These are phyloP conservation scores for Patella caerulea DNA, from an alignment of 2,888 invertebrate genomes.

Conservation along the genomic window DNA sequence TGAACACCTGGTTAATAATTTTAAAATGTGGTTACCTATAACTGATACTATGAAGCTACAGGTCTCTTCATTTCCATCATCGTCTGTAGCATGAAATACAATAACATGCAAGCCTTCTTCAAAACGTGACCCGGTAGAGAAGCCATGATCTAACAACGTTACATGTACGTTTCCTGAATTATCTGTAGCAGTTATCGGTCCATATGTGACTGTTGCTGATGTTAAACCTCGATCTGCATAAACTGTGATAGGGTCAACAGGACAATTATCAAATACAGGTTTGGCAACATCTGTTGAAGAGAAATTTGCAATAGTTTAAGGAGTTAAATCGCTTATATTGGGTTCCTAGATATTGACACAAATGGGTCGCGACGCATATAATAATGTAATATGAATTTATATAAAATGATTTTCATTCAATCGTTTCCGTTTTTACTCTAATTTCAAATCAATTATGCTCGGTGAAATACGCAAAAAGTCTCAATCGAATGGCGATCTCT, in stretches of 20 bases:
- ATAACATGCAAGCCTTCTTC: not conserved
- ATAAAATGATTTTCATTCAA: too few relatives aligned
- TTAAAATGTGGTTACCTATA: not conserved
- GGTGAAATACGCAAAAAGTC: too few relatives aligned
- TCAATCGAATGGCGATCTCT: too few relatives aligned
- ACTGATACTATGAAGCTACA: not conserved
- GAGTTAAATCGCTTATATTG: too few relatives aligned
- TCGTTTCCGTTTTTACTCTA: too few relatives aligned
- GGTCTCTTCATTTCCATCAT: not conserved
- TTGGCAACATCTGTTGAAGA: not conserved
- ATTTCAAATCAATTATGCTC: too few relatives aligned
- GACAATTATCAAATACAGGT: not conserved
- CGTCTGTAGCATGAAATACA: not conserved
- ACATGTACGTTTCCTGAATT: not conserved
- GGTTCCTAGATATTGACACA: too few relatives aligned
- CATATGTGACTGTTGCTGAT: not conserved
- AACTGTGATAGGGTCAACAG: not conserved
- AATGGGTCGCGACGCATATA: too few relatives aligned
- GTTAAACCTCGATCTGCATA: not conserved
- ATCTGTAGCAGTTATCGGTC: not conserved
- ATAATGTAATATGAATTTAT: too few relatives aligned
- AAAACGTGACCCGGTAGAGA: not conserved
- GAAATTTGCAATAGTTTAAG: too few relatives aligned
- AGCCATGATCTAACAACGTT: not conserved
- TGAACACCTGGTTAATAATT: not conserved